A percentile compares a stretch with the other conserved stretches of the same genome.
Conservation (phyloP, 2,113 vertebrate species). For the Chamaea fasciata region DNA sequence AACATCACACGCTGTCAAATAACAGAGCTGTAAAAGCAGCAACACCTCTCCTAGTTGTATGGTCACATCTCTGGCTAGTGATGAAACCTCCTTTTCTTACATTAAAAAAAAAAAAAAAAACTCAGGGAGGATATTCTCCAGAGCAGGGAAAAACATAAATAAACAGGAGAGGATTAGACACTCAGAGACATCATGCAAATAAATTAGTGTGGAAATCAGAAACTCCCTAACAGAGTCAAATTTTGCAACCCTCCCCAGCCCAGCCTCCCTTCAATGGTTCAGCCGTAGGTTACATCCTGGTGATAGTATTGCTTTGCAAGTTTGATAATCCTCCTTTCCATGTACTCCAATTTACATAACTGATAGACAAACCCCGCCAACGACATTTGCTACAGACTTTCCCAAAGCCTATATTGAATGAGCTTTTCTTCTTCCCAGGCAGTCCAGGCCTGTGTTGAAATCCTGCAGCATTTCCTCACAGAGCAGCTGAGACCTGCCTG, state of each 20-base stretch:
- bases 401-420: not conserved
- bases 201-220: not conserved
- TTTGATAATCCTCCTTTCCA: not conserved
- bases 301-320: not conserved
- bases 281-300: not conserved
- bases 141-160: not conserved
- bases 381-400: not conserved
- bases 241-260: not conserved
- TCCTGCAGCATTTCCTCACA: not conserved
- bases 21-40: not conserved
- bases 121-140: not conserved
- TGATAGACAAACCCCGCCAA: not conserved
- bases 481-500: not conserved
- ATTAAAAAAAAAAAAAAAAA: not conserved
- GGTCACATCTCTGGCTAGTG: not conserved
- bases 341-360: not conserved
- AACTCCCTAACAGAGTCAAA: not conserved
- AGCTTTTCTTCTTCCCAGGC: not conserved
- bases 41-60: not conserved
- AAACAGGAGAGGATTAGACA: not conserved
- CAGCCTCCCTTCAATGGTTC: not conserved
- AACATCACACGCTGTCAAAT: not conserved
- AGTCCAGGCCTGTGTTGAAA: not conserved
- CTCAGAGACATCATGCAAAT: not conserved
- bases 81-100: not conserved